Evolutionary conservation across 2,113 vertebrate genomes (phyloP).

Genomic region (Bostrychus sinensis): DNA sequence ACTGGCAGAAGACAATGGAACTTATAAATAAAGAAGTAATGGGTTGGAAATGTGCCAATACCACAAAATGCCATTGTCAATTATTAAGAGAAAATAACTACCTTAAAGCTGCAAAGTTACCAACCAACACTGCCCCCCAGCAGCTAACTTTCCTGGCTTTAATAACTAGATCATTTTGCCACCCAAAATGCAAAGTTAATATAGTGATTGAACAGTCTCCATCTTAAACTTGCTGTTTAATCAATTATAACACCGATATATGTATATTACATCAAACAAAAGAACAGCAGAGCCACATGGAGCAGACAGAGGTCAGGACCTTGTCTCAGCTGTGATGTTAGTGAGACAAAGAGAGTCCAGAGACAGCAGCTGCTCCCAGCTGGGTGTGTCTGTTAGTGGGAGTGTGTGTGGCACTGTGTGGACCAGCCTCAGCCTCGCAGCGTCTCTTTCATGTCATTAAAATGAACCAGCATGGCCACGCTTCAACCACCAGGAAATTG

Average conservation of each 20-base stretch:
- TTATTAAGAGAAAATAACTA: not conserved
- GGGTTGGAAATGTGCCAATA: not conserved
- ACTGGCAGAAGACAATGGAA: not conserved
- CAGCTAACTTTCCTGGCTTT: too few species aligned
- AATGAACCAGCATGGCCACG: not conserved
- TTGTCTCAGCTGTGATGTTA: constrained; percentile 8
- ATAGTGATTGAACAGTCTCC: too few species aligned
- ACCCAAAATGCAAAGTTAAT: too few species aligned
- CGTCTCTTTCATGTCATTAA: constrained; percentile 4
- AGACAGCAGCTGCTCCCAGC: constrained; percentile 8
- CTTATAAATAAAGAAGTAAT: not conserved
- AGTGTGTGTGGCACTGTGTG: constrained; percentile 1
- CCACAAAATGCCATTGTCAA: not conserved
- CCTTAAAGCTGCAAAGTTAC: too few species aligned
- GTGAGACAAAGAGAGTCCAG: constrained; percentile 8
- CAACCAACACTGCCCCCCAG: too few species aligned
- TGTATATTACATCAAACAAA: not conserved
- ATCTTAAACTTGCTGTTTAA: too few species aligned
- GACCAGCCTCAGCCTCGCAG: not conserved
- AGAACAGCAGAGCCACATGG: not conserved
- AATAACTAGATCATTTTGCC: too few species aligned
- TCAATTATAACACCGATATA: too few species aligned
- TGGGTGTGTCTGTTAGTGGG: not conserved
- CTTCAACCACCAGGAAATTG: not conserved
- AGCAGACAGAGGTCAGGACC: constrained; percentile 8